Percentiles rank a stretch among this genome's conserved stretches.
Conservation (phyloP, 2,113 vertebrate genomes). For the Neomonachus schauinslandi region DNA sequence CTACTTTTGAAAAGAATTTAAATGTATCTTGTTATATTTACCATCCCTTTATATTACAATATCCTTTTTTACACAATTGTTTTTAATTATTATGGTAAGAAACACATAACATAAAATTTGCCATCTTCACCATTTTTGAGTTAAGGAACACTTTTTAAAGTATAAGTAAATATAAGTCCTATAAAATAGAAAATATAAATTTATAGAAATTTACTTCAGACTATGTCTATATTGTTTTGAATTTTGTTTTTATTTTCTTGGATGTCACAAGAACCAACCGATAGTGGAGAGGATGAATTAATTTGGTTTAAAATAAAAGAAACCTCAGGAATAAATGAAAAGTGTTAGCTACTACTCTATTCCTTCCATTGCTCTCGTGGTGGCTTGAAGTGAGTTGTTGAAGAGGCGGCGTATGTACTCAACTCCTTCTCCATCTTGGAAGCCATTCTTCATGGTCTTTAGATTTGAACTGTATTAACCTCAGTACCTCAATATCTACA, state of each 20-base stretch:
- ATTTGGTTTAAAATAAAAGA: conserved; percentile 20
- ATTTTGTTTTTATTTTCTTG: neutral
- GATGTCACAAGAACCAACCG: neutral
- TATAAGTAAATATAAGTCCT: neutral
- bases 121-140: neutral
- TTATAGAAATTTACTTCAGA: neutral
- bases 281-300: neutral
- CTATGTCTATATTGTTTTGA: neutral
- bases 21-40: neutral
- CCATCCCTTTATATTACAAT: neutral
- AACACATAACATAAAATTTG: neutral
- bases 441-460: neutral
- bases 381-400: neutral
- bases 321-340: neutral
- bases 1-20: neutral
- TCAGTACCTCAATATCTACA: neutral
- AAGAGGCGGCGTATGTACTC: neutral
- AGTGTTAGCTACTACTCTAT: neutral
- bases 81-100: neutral
- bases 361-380: neutral
- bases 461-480: neutral
- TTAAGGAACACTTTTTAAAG: neutral
- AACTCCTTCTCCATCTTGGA: neutral
- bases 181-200: neutral
- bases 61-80: neutral